Base-by-base conservation (phyloP, 2,888 invertebrate genomes). In the Pammene fasciana region DNA sequence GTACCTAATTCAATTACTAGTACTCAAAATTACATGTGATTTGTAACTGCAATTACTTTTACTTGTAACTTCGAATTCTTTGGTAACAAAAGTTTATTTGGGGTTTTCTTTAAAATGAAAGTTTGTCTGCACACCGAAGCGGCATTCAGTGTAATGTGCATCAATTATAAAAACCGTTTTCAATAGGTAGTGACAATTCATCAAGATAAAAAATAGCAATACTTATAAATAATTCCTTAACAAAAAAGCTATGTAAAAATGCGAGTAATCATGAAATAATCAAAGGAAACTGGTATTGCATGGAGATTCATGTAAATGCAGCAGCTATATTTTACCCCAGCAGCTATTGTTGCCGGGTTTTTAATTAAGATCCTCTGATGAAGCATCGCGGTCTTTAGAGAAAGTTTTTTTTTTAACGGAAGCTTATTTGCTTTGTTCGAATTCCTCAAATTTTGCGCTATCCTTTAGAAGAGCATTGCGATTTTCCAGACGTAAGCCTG, bases 341-440 rank as follows among this genome's bases (percentile, higher is more conserved):
- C 73, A 78, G 77, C 82, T 74, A 81, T 84, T 84, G 84, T 84
- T 78, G 55, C 75, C 76, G 76, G 74, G 75, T 78, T 82, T 84
- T 85, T 85, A 84, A 85, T 84, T 85, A 84, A 82, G 80, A 79
- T 71, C 75, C 78, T 79, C 83, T 78, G 82, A 82, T 84, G 82
- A 82, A 84, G 82, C 80, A 78, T 79, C 75, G 78, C 75, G 75
- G 76, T 79, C 77, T 78, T 76, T 79, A 76, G 72, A 73, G 74
- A 76, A 78, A 75, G 78, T 73, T 72, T 75, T 72, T 26, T n/a
- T 72, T 71, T 70, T 71, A 62, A 65, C 45, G 34, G 43, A 65
- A 75, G 77, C 75, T 75, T 77, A 77, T 78, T 79, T 77, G 72
- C 75, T 75, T 77, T 77, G 72, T 73, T 71, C 56, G 67, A 68